A percentile compares a stretch with the other conserved stretches of the same genome.
Evolutionary conservation across 2,797 vertebrate genomes (phyloP).

Genomic region (Danio choprae): DNA sequence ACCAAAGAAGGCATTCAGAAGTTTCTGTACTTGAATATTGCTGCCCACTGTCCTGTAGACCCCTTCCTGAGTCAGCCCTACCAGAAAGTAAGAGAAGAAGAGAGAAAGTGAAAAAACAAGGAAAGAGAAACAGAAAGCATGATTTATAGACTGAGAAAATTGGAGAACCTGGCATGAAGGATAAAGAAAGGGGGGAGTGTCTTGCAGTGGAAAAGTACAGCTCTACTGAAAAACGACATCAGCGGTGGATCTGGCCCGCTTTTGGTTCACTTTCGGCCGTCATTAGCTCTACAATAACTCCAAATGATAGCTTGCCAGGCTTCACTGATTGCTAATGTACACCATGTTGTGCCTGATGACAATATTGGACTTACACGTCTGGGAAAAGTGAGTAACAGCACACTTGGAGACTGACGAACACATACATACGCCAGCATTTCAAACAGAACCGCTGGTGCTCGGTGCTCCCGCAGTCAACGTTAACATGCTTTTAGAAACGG

Average conservation of each 20-base stretch:
- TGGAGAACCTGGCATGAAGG: constrained; percentile 24
- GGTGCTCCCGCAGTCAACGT: not conserved
- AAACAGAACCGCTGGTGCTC: not conserved
- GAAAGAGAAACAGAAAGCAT: constrained; percentile 32
- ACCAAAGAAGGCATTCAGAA: constrained; percentile 96
- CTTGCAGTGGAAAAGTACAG: constrained; percentile 68
- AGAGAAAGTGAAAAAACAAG: constrained; percentile 16
- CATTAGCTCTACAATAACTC: constrained; percentile 17
- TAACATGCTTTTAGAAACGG: constrained; percentile 8
- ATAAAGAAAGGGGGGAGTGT: constrained; percentile 54
- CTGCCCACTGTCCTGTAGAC: constrained; percentile 96
- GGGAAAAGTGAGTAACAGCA: constrained; percentile 30
- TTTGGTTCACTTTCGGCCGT: not conserved
- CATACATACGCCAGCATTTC: constrained; percentile 15
- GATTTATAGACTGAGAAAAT: constrained; percentile 33
- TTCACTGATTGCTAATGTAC: constrained; percentile 25
- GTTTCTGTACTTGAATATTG: constrained; percentile 98
- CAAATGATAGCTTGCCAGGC: not conserved
- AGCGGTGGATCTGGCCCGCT: constrained; percentile 30
- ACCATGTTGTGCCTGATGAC: constrained; percentile 21
- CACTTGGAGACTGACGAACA: not conserved
- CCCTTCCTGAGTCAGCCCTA: constrained; percentile 90
- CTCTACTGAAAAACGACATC: constrained; percentile 46
- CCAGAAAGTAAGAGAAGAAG: constrained; percentile 27
- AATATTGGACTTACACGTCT: not conserved